Percentiles rank a stretch among this genome's conserved stretches.
phyloP scores from a whole-genome alignment of 2,113 vertebrate genomes.

The Myrmecophaga tridactyla region DNA sequence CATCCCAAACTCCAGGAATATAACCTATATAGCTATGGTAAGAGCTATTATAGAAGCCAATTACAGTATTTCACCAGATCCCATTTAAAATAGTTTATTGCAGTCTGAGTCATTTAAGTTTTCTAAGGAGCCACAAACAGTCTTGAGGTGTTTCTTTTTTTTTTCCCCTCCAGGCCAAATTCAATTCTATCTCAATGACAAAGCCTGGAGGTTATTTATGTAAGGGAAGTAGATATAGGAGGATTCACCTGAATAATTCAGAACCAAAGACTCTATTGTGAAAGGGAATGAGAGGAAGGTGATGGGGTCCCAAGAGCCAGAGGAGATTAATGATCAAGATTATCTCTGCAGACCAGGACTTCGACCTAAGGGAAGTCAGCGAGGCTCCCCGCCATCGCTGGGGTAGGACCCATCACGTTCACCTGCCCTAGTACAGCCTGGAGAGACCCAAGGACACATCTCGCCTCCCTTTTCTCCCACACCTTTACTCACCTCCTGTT shows the following conservation, averaged over 20 bases:
- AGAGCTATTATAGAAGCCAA: constrained; percentile 69
- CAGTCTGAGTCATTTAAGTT: constrained; percentile 64
- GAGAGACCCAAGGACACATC: neutral
- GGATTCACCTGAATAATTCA: constrained; percentile 68
- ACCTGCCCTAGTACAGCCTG: neutral
- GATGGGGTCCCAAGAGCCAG: neutral
- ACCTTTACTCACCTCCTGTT: neutral
- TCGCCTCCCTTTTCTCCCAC: neutral
- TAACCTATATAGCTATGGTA: constrained; percentile 67
- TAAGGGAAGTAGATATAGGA: constrained; percentile 45
- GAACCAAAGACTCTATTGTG: constrained; percentile 31
- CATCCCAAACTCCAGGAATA: constrained; percentile 59
- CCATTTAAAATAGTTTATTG: constrained; percentile 79
- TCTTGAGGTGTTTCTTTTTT: neutral
- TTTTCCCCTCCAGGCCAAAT: constrained; percentile 45
- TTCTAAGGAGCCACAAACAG: constrained; percentile 67
- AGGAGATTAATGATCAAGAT: neutral
- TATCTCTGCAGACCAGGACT: neutral
- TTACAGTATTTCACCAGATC: constrained; percentile 71
- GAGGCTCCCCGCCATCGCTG: neutral
- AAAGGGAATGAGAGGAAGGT: neutral
- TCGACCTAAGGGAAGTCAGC: neutral
- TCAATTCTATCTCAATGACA: constrained; percentile 65
- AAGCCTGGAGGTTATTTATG: constrained; percentile 63
- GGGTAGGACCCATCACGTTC: neutral